These are phyloP conservation scores for Drosophila santomea DNA, from an alignment of 1,140 invertebrate species.

Conservation along the genomic window DNA sequence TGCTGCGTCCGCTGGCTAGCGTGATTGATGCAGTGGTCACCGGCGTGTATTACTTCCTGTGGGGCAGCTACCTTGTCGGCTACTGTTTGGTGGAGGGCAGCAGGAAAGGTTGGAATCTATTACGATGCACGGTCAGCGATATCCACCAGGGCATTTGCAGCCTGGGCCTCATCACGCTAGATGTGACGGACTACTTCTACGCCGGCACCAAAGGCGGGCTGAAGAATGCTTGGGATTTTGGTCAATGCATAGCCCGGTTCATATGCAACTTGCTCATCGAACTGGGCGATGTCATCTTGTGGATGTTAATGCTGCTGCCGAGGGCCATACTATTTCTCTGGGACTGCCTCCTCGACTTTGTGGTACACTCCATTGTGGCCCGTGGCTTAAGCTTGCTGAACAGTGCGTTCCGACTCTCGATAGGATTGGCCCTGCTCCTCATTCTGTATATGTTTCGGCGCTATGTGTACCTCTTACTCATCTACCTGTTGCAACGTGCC, in stretches of 20 bases:
- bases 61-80: slow-evolving; percentile 49
- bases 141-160: background rate
- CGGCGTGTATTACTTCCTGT: slow-evolving; percentile 54
- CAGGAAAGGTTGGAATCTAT: slow-evolving; percentile 18
- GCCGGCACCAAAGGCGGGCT: slow-evolving; percentile 30
- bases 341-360: slow-evolving; percentile 31
- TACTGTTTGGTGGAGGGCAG: slow-evolving; percentile 48
- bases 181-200: slow-evolving; percentile 34
- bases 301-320: slow-evolving; percentile 50
- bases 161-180: slow-evolving; percentile 3
- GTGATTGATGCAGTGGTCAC: slow-evolving; percentile 29
- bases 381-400: slow-evolving; percentile 38
- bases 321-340: slow-evolving; percentile 15
- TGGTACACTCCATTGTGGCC: slow-evolving; percentile 19
- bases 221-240: background rate
- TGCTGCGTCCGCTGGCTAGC: slow-evolving; percentile 38
- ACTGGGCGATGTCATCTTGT: slow-evolving; percentile 38
- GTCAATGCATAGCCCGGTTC: background rate
- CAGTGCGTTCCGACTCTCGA: slow-evolving; percentile 47
- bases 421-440: slow-evolving; percentile 47
- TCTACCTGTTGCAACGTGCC: slow-evolving; percentile 14
- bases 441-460: slow-evolving; percentile 50
- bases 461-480: slow-evolving; percentile 36
- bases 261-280: slow-evolving; percentile 36
- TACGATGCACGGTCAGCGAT: background rate